Conservation (phyloP, 2,888 invertebrate genomes). For the Alviniconcha strummeri region DNA sequence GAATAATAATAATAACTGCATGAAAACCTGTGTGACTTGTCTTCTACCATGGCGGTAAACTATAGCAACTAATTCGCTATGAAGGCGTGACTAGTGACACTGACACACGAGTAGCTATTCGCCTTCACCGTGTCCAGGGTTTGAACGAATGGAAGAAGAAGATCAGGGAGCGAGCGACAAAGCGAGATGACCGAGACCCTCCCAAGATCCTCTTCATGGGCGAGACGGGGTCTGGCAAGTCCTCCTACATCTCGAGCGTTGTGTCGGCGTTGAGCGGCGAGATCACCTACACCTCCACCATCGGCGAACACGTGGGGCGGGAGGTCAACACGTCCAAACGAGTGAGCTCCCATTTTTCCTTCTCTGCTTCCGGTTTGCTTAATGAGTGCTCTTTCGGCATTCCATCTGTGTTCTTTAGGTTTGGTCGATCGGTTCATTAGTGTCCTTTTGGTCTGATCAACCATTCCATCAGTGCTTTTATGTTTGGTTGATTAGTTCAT, state of each 20-base stretch:
- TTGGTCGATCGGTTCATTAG: too few species aligned
- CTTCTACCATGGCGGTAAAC: too few species aligned
- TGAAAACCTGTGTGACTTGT: too few species aligned
- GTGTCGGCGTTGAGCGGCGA: constrained; percentile 1
- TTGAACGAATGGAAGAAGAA: neutral
- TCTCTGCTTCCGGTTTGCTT: neutral
- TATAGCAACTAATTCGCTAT: too few species aligned
- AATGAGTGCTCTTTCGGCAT: too few species aligned
- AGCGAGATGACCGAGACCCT: neutral
- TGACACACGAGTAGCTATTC: too few species aligned
- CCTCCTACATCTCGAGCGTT: constrained; percentile 18
- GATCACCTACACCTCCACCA: neutral
- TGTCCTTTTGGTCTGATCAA: too few species aligned
- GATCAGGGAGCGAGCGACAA: neutral
- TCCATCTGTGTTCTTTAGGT: too few species aligned
- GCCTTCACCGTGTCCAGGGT: neutral
- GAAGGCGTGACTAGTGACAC: too few species aligned
- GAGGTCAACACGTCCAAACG: constrained; percentile 19
- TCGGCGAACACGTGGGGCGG: neutral
- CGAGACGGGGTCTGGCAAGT: constrained; percentile 25
- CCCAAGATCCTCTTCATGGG: constrained; percentile 14
- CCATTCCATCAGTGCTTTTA: too few species aligned
- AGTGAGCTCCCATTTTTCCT: neutral
- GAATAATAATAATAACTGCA: too few species aligned
- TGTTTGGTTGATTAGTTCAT: too few species aligned